Evolutionary conservation across 2,113 vertebrate species (phyloP).

Genomic region (Vulpes ferrilata): DNA sequence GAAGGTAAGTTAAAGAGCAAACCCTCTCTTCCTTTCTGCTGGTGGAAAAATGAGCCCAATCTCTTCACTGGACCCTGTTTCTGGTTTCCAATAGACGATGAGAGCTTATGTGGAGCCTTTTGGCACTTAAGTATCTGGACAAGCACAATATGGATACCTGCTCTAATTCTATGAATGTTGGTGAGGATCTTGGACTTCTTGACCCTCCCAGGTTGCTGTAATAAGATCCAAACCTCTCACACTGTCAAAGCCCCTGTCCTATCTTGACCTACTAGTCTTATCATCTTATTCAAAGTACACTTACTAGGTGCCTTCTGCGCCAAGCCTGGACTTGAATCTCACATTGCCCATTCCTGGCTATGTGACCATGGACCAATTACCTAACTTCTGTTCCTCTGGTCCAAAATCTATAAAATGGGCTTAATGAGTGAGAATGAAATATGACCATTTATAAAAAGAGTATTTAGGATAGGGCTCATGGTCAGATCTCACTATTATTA

Average conservation of each 20-base stretch:
- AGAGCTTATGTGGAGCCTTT: neutral
- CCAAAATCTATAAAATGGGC: neutral
- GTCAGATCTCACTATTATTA: neutral
- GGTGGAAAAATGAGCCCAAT: neutral
- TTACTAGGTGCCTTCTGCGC: neutral
- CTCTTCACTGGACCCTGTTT: neutral
- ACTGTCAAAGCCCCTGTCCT: neutral
- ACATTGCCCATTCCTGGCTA: neutral
- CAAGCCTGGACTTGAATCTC: neutral
- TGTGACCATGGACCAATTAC: neutral
- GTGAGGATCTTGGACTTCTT: neutral
- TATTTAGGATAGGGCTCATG: neutral
- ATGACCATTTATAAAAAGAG: neutral
- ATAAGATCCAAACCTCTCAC: neutral
- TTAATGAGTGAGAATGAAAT: neutral
- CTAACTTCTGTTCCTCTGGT: constrained; percentile 11
- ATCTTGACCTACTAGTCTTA: neutral
- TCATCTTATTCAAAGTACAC: neutral
- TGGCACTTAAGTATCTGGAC: neutral
- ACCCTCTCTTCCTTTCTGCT: neutral
- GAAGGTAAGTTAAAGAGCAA: neutral
- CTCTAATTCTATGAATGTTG: neutral
- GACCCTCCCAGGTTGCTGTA: neutral
- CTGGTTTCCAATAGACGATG: neutral
- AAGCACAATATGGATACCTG: neutral